Base-by-base conservation (phyloP, 1,140 invertebrate genomes). In the Drosophila murphyi region DNA sequence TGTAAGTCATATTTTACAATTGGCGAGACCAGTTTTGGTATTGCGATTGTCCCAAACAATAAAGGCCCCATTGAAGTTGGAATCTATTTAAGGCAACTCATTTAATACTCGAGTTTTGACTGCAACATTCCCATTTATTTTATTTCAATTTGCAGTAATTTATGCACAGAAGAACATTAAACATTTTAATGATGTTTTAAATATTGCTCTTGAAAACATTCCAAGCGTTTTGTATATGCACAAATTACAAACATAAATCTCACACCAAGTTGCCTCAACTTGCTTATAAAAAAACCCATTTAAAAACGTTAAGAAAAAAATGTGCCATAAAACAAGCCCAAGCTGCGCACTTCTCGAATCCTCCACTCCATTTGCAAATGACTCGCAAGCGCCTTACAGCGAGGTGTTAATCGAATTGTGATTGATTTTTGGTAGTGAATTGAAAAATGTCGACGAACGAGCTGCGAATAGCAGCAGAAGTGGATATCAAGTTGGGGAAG, bases 371-470 rank as follows among this genome's bases (percentile, higher is more conserved):
- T 32, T 12, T n/a, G 50, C 41, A 50, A 45, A 65, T 41, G 48
- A 68, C 32, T 67, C 20, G n/a, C 29, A 10, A 31, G 45, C 57
- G 50, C 55, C 54, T 59, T 37, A 55, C 55, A 62, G 31, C 62
- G 32, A 41, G 83, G 83, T 76, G 76, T 78, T 87, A 89, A 87
- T 87, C 60, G 48, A 88, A 70, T 87, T 87, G 89, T 80, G 73
- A 87, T 89, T 78, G 83, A 87, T 87, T 87, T 87, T 82, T 45
- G 35, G 35, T 41, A 39, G 54, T 52, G 34, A 76, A 81, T 72
- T 70, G 75, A 37, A 43, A 43, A 72, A 64, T 63, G 51, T 52
- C 50, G 50, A 39, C 41, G 10, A 43, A 43, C 39, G 39, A n/a
- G 10, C 2, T 34, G 34, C 48, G 37, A 29, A 50, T 55, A 8